Evolutionary conservation across 1,140 invertebrate genomes (phyloP).

Genomic region (Atta texana): DNA sequence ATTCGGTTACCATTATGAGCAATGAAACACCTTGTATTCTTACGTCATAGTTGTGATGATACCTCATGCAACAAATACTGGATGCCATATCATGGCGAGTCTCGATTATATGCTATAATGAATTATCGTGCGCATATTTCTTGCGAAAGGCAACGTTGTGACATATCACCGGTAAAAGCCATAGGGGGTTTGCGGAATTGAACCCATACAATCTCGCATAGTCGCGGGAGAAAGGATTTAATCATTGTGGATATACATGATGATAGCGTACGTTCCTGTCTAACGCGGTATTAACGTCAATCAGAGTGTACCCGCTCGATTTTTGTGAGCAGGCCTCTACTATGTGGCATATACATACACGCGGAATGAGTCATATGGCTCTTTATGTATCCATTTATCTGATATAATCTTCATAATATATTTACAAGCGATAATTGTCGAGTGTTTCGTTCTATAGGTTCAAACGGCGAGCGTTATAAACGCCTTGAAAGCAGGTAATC

Average conservation of each 20-base stretch:
- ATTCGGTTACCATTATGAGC: too few relatives aligned
- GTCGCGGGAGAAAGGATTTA: slow-evolving; percentile 57
- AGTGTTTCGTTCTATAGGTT: background rate
- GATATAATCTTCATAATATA: slow-evolving; percentile 11
- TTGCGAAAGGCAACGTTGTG: slow-evolving; percentile 44
- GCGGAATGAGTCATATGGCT: slow-evolving; percentile 9
- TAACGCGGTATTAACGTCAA: slow-evolving; percentile 46
- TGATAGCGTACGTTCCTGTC: slow-evolving; percentile 21
- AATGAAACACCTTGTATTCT: too few relatives aligned
- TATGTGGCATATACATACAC: too few relatives aligned
- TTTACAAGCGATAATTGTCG: slow-evolving; percentile 13
- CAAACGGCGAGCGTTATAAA: background rate
- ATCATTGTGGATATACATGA: slow-evolving; percentile 37
- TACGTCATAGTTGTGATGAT: too few relatives aligned
- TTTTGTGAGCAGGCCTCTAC: slow-evolving; percentile 11
- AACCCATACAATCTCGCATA: background rate
- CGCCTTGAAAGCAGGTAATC: background rate
- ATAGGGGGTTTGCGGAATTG: slow-evolving; percentile 40
- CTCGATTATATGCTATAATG: slow-evolving; percentile 41
- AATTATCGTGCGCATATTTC: slow-evolving; percentile 35
- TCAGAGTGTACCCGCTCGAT: slow-evolving; percentile 3
- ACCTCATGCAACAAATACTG: too few relatives aligned
- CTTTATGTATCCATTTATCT: background rate
- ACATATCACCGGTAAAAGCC: slow-evolving; percentile 37
- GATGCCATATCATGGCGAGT: too few relatives aligned